Evolutionary conservation across 2,888 invertebrate species (phyloP).

Genomic region (Craniophora ligustri): DNA sequence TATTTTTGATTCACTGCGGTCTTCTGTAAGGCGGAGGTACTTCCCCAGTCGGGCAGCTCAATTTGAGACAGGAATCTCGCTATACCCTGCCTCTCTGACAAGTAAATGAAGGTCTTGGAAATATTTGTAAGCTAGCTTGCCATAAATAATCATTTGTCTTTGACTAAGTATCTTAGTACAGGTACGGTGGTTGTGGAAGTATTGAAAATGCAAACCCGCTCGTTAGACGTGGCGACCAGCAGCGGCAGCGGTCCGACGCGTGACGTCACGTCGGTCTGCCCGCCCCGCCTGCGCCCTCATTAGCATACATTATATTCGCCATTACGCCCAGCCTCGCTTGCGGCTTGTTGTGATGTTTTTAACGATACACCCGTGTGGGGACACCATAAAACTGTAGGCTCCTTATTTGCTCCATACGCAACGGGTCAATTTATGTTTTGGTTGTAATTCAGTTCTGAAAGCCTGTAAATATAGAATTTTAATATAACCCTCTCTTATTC

Average conservation of each 20-base stretch:
- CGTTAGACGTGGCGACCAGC: conserved; percentile 75
- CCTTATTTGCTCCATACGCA: conserved; percentile 59
- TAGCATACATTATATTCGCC: conserved; percentile 87
- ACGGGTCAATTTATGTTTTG: conserved; percentile 34
- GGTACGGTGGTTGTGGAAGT: conserved; percentile 67
- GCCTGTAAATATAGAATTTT: background rate
- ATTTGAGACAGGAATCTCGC: no score
- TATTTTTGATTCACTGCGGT: no score
- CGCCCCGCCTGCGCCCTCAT: conserved; percentile 80
- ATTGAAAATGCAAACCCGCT: conserved; percentile 84
- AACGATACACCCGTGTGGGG: conserved; percentile 69
- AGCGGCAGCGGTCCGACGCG: conserved; percentile 78
- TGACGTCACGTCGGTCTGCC: conserved; percentile 83
- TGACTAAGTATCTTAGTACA: conserved; percentile 50
- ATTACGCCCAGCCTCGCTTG: conserved; percentile 80
- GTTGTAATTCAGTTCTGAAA: conserved; percentile 46
- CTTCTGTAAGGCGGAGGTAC: no score
- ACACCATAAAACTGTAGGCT: conserved; percentile 59
- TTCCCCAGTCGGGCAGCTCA: no score
- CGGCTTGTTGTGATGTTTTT: conserved; percentile 80
- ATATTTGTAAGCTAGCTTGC: conserved; percentile 1
- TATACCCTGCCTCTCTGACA: no score
- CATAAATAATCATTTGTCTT: conserved; percentile 47
- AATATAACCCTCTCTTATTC: background rate
- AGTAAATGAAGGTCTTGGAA: background rate